Evolutionary conservation across 2,797 vertebrate species (phyloP).

Genomic region (Channallabes apus): DNA sequence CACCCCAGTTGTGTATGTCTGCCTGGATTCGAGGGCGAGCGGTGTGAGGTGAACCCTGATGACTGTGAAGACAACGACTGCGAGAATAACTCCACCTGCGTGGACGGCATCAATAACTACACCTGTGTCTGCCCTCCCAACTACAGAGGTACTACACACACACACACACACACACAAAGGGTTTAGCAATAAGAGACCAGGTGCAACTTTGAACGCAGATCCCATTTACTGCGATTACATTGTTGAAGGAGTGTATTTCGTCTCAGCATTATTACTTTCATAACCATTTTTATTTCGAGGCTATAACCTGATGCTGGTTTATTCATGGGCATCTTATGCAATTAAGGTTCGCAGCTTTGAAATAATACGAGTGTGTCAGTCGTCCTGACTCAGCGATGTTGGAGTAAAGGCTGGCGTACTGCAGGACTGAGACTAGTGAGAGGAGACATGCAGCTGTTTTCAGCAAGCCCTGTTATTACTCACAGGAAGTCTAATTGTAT

Average conservation of each 20-base stretch:
- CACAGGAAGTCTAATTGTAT: constrained; percentile 53
- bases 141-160: constrained; percentile 76
- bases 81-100: constrained; percentile 94
- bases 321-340: constrained; percentile 40
- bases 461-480: constrained; percentile 59
- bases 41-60: constrained; percentile 90
- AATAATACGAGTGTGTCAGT: constrained; percentile 51
- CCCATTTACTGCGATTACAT: neutral
- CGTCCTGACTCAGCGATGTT: constrained; percentile 46
- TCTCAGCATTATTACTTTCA: constrained; percentile 17
- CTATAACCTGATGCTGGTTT: constrained; percentile 18
- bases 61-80: constrained; percentile 98
- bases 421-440: neutral
- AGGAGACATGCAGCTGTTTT: constrained; percentile 38
- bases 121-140: constrained; percentile 90
- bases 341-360: constrained; percentile 58
- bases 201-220: neutral
- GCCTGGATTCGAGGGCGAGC: constrained; percentile 87
- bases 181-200: neutral
- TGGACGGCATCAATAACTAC: constrained; percentile 96
- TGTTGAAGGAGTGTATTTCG: neutral
- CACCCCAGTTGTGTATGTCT: constrained; percentile 84
- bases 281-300: constrained; percentile 29
- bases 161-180: neutral
- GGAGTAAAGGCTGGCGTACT: constrained; percentile 32